Percentiles rank a stretch among this genome's conserved stretches.
Evolutionary conservation across 1,140 invertebrate species (phyloP).

Genomic region (Aphaenogaster ashmeadi): DNA sequence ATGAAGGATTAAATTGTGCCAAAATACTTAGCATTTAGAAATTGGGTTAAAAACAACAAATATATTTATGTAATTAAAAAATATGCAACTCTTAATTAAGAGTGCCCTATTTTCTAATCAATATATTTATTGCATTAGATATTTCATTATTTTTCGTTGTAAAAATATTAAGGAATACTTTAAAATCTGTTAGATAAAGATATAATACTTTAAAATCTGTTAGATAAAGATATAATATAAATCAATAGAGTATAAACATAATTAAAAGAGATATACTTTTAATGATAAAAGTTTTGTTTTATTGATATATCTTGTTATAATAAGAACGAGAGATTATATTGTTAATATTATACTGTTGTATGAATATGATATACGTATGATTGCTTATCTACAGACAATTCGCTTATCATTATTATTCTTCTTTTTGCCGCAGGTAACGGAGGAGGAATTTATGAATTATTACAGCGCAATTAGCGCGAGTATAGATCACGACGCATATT

Average conservation of each 20-base stretch:
- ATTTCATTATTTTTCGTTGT: neutral
- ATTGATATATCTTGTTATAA: neutral
- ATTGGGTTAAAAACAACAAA: too few relatives aligned
- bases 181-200: neutral
- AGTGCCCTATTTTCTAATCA: too few relatives aligned
- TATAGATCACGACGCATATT: slow-evolving; percentile 97
- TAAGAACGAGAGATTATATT: neutral
- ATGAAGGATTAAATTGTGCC: too few relatives aligned
- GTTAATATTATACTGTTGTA: neutral
- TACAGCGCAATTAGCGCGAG: slow-evolving; percentile 97
- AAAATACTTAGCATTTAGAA: too few relatives aligned
- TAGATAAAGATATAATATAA: neutral
- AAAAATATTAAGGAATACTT: neutral
- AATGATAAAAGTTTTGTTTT: neutral
- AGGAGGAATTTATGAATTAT: slow-evolving; percentile 98
- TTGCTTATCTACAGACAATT: neutral
- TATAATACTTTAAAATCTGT: neutral
- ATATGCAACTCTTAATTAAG: too few relatives aligned
- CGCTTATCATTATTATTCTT: slow-evolving; percentile 60
- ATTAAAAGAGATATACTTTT: neutral
- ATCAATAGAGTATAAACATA: neutral
- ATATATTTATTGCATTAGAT: neutral
- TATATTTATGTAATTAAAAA: too few relatives aligned
- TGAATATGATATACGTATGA: neutral
- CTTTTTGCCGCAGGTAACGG: slow-evolving; percentile 91